Conservation (phyloP, 2,797 vertebrate genomes). For the Clangula hyemalis region DNA sequence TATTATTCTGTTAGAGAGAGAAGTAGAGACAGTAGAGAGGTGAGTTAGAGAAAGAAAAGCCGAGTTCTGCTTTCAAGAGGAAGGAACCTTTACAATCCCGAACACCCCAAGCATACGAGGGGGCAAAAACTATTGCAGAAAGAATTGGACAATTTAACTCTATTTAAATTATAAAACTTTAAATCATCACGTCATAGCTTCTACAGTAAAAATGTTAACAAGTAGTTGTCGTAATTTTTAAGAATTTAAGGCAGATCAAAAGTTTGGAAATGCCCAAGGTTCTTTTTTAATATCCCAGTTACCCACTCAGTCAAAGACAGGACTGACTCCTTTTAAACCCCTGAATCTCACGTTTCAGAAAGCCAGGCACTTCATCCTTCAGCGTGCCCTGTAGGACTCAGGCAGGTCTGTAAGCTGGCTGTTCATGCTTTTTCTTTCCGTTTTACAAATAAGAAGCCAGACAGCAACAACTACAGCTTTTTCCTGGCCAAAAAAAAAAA, state of each 20-base stretch:
- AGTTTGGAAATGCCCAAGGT: background rate
- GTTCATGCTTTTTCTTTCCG: background rate
- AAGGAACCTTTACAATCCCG: background rate
- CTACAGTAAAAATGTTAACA: background rate
- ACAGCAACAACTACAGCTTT: background rate
- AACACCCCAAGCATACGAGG: background rate
- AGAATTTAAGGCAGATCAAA: background rate
- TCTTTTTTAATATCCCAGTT: background rate
- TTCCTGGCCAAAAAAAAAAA: background rate
- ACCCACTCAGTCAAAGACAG: background rate
- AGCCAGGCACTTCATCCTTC: background rate
- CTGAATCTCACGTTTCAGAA: background rate
- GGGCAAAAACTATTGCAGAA: background rate
- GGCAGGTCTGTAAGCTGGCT: background rate
- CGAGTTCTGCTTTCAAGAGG: background rate
- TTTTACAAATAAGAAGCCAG: background rate
- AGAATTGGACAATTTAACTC: background rate
- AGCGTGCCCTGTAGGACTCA: background rate
- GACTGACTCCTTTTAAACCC: background rate
- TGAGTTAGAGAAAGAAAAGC: background rate
- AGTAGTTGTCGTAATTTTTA: background rate
- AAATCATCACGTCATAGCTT: background rate
- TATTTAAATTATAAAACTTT: background rate
- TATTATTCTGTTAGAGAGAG: background rate
- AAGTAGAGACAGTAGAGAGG: background rate